Evolutionary conservation across 2,113 vertebrate genomes (phyloP), one percentile per base, ranked within the genome.

Genomic region (Ochotona curzoniae): DNA sequence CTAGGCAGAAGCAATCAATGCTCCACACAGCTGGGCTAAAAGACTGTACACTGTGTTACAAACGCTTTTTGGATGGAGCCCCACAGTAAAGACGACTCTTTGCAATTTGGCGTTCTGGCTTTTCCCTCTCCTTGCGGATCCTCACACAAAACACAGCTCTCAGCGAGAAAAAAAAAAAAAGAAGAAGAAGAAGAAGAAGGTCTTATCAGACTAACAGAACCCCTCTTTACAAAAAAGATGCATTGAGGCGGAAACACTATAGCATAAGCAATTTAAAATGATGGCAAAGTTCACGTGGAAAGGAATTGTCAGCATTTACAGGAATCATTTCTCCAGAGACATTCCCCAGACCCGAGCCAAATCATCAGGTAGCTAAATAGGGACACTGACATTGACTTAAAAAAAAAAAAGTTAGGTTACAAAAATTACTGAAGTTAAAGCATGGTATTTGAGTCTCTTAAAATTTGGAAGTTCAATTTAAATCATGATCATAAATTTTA

Each of bases 1-100:
- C 97, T 97, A 98, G 98, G 98, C 98, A 98, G 98, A 98, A 99
- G 98, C 98, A 98, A 98, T 98, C 98, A 98, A 99, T 98, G 98
- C 98, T 98, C 94, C 60, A 97, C 96, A 97, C 97, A 98, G 98
- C 98, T 98, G 98, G 98, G 98, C 97, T 94, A 95, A 95, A 32
- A 86, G 97, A 97, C 98, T 97, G 95, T 96, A 97, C 97, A 92
- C 92, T 94, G 92, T 82, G 87, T 90, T 85, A 83, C 96, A 93
- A 96, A 84, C 93, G 84, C 87, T 94, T 90, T 90, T 83, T 94
- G 96, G 93, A 96, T 87, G 81, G 70, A 96, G 93, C 94, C 93
- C 92, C 91, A 87, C 89, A 66, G 74, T 51, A 88, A 93, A 87
- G 82, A 86, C 66, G 79, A 83, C 90, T 70, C 60, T 35, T 71